These are phyloP conservation scores for Galeopsomyia nigrocyanea DNA, from an alignment of 2,888 invertebrate genomes.

Conservation along the genomic window DNA sequence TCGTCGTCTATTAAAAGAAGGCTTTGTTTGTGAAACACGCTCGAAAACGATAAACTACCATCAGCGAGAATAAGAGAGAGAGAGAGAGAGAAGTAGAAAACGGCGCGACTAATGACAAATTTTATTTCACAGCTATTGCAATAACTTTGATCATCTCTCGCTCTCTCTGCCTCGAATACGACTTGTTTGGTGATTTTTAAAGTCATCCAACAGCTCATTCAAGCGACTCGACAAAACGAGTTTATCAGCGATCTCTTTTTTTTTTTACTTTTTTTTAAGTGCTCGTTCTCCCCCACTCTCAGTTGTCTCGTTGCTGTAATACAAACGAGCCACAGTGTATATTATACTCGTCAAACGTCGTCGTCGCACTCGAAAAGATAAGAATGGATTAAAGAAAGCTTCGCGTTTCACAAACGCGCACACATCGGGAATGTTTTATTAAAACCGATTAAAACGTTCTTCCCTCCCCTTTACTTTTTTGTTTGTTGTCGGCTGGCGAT, in stretches of 20 bases:
- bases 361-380: constrained; percentile 8
- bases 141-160: too few species aligned
- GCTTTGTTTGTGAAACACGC: constrained; percentile 40
- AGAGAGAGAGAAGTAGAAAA: too few species aligned
- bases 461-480: not conserved
- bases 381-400: constrained; percentile 36
- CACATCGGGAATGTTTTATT: constrained; percentile 18
- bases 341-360: constrained; percentile 38
- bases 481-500: not conserved
- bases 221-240: not conserved
- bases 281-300: not conserved
- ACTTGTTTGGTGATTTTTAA: constrained; percentile 34
- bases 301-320: constrained; percentile 10
- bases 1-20: constrained; percentile 30
- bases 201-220: constrained; percentile 40
- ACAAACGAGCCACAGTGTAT: constrained; percentile 15
- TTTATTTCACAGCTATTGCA: too few species aligned
- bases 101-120: too few species aligned
- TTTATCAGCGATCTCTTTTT: constrained; percentile 34
- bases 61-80: too few species aligned
- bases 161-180: constrained; percentile 5
- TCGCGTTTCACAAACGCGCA: not conserved
- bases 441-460: constrained; percentile 5
- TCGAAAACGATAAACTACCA: constrained; percentile 21
- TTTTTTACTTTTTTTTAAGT: constrained; percentile 2